Evolutionary conservation across 2,888 invertebrate genomes (phyloP), one percentile per base, ranked within the genome.

Genomic region (Limnephilus auricula): DNA sequence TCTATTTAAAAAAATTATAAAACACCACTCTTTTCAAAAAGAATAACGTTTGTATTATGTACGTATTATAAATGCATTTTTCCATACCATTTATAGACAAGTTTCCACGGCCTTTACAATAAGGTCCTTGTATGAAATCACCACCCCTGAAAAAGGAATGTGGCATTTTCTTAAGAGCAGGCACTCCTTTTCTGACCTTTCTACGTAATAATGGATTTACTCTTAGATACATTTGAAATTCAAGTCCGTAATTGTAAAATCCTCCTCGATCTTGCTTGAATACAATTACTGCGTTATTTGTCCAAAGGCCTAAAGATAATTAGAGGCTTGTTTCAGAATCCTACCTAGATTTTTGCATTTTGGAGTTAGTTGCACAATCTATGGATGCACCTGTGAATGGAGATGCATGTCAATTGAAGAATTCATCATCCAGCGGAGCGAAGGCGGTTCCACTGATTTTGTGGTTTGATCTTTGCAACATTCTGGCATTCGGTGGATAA

Each of bases 181-280:
- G 25, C 82, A 82, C 82, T 82, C 82, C 82, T 34, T 34, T 82
- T 37, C 82, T 82, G 82, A 82, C 82, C 82, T 82, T 82, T 82
- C 34, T 34, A 34, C n/a, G 25, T 25, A 32, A 82, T 25, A 82
- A 82, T 37, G 82, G 82, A 82, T 82, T 25, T 82, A 82, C 82
- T 82, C 32, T 34, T 25, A 25, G 32, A 18, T 65, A 65, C 25
- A 18, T 34, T 82, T 82, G 25, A 34, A 82, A 82, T 82, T 65
- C 25, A 65, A 65, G 65, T n/a, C 65, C 65, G 65, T 65, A 65
- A 65, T 65, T 65, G 25, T 65, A 65, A 65, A 65, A 65, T 65
- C 65, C 25, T 65, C 65, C 25, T 65, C 65, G n/a, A 65, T 65
- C n/a, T n/a, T 25, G 65, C 65, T 65, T 9, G 65, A 65, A n/a